Conservation (phyloP, 2,113 vertebrate genomes). For the Alectura lathami region DNA sequence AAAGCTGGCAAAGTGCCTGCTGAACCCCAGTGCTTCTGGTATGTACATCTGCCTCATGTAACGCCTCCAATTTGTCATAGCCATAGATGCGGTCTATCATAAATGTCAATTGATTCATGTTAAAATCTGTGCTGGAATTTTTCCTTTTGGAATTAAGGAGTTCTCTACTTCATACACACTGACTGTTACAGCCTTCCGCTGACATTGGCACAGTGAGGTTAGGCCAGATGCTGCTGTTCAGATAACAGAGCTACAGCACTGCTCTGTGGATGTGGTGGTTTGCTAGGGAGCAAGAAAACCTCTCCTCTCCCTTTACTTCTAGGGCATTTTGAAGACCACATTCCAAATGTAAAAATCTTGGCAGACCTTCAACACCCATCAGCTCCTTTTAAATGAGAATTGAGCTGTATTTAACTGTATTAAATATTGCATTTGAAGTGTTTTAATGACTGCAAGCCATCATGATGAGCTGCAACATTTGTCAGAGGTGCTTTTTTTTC, state of each 20-base stretch:
- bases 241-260: background rate
- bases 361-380: background rate
- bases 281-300: background rate
- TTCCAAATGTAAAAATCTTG: background rate
- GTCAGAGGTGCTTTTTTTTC: background rate
- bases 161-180: background rate
- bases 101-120: background rate
- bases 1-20: background rate
- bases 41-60: background rate
- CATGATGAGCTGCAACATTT: background rate
- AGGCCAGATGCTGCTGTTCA: background rate
- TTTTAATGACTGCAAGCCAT: background rate
- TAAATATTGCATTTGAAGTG: background rate
- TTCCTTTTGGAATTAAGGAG: background rate
- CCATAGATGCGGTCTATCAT: no score
- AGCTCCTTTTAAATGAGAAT: background rate
- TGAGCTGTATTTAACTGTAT: background rate
- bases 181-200: background rate
- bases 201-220: background rate
- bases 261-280: background rate
- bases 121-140: background rate
- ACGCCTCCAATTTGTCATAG: background rate
- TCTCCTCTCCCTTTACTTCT: background rate
- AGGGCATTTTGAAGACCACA: background rate
- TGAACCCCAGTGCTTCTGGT: background rate